phyloP scores from a whole-genome alignment of 1,140 invertebrate species.

The Drosophila ficusphila region DNA sequence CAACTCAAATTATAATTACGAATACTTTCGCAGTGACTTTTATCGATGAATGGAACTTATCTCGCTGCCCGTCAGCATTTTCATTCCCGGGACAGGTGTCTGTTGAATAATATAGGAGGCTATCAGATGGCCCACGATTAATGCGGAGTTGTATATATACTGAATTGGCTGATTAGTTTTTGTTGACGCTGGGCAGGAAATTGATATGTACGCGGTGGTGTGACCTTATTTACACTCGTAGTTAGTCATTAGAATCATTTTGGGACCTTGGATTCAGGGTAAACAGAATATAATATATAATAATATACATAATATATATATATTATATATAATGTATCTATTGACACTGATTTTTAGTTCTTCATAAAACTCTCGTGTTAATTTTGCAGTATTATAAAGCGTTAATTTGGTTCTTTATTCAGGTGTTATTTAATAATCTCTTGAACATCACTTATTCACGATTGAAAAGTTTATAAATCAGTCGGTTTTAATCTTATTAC shows the following conservation, averaged over 20 bases:
- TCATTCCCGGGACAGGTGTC: slow-evolving; percentile 19
- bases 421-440: too few relatives aligned
- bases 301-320: too few relatives aligned
- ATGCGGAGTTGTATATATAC: slow-evolving; percentile 18
- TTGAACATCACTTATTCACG: too few relatives aligned
- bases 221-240: neutral
- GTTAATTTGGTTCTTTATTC: too few relatives aligned
- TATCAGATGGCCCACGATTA: slow-evolving; percentile 11
- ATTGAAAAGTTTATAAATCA: too few relatives aligned
- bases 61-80: slow-evolving; percentile 1
- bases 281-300: too few relatives aligned
- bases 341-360: too few relatives aligned
- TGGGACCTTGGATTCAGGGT: neutral
- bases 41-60: slow-evolving; percentile 28
- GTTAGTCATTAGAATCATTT: neutral
- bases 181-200: slow-evolving; percentile 39
- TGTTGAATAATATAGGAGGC: slow-evolving; percentile 6
- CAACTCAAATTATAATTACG: slow-evolving; percentile 7
- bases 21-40: slow-evolving; percentile 25
- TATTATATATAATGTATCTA: too few relatives aligned
- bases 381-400: too few relatives aligned
- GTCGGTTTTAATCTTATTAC: too few relatives aligned
- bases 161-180: slow-evolving; percentile 29
- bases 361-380: too few relatives aligned
- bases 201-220: slow-evolving; percentile 2